Evolutionary conservation across 2,113 vertebrate genomes (phyloP).

Genomic region (Malaclemys terrapin): DNA sequence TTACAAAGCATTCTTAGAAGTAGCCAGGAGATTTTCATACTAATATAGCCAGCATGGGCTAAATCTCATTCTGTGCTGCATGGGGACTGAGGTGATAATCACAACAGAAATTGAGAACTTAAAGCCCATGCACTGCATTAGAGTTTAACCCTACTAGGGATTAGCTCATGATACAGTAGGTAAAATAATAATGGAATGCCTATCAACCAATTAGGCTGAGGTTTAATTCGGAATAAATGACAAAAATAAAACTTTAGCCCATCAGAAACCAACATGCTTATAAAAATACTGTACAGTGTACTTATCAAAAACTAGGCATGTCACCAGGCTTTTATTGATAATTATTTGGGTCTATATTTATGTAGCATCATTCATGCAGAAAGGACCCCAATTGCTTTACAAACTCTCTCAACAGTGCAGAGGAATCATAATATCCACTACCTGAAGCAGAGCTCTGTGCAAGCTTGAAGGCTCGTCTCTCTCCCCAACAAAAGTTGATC

Average conservation of each 20-base stretch:
- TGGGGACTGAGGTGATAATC: neutral
- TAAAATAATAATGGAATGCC: neutral
- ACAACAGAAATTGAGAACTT: neutral
- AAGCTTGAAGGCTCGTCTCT: neutral
- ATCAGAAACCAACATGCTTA: neutral
- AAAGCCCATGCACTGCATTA: neutral
- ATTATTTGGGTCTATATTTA: neutral
- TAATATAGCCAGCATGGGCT: neutral
- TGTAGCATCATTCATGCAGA: neutral
- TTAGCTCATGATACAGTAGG: neutral
- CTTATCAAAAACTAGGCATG: neutral
- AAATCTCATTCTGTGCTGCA: neutral
- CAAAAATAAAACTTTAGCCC: neutral
- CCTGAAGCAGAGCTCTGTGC: neutral
- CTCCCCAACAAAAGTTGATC: neutral
- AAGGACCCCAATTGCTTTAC: neutral
- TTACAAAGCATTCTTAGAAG: conserved; percentile 37
- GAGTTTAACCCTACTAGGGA: neutral
- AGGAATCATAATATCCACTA: neutral
- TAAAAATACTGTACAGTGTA: neutral
- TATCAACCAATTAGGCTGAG: neutral
- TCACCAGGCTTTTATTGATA: neutral
- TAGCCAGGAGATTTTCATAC: conserved; percentile 44
- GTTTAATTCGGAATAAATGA: conserved; percentile 32
- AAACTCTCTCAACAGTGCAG: neutral